phyloP scores from a whole-genome alignment of 2,888 invertebrate species.

The Tyria jacobaeae region DNA sequence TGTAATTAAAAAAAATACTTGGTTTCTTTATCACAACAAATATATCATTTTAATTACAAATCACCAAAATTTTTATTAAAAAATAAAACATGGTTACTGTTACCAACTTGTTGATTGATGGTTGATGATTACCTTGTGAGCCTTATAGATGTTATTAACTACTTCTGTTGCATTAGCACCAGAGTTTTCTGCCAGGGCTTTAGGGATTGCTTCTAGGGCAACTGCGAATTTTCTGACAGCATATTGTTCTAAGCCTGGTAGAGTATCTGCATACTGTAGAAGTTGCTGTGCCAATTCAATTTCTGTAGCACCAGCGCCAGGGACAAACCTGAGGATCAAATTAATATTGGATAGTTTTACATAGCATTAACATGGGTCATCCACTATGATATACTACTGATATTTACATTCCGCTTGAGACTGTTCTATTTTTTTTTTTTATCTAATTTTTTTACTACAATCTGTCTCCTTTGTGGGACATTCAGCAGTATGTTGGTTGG shows the following conservation, averaged over 20 bases:
- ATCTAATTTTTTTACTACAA: too few relatives aligned
- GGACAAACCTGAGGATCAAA: constrained; percentile 87
- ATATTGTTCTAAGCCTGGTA: constrained; percentile 98
- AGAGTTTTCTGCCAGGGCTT: constrained; percentile 97
- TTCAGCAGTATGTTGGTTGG: too few relatives aligned
- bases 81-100: too few relatives aligned
- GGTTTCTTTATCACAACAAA: too few relatives aligned
- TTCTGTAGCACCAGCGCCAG: constrained; percentile 98
- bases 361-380: background rate
- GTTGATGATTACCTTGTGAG: constrained; percentile 96
- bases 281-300: constrained; percentile 96
- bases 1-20: too few relatives aligned
- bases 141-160: constrained; percentile 95
- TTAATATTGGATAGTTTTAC: background rate
- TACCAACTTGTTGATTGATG: too few relatives aligned
- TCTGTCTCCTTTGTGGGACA: too few relatives aligned
- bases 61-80: too few relatives aligned
- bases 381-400: too few relatives aligned
- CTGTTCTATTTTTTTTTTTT: too few relatives aligned
- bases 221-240: constrained; percentile 97
- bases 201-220: constrained; percentile 96
- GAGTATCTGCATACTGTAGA: constrained; percentile 94
- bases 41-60: background rate
- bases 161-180: constrained; percentile 96
- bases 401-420: too few relatives aligned